Conservation (phyloP, 64 coral and sea anemone genomes). For the Actinia equina region DNA sequence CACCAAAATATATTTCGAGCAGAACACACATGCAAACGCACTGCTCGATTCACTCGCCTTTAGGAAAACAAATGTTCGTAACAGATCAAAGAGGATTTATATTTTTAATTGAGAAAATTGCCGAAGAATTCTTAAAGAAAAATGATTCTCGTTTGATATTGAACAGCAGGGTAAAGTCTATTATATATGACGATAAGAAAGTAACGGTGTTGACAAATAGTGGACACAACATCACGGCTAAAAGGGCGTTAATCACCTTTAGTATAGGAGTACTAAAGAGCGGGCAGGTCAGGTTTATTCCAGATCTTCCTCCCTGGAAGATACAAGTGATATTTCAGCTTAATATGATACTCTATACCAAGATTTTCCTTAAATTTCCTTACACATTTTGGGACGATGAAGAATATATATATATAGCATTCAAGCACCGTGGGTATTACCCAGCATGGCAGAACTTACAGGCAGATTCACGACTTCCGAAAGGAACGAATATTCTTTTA, state of each 20-base stretch:
- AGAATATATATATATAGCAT: constrained; percentile 72
- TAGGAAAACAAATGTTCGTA: constrained; percentile 61
- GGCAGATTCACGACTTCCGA: constrained; percentile 44
- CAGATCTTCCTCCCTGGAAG: constrained; percentile 50
- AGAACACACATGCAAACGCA: constrained; percentile 34
- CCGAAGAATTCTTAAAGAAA: constrained; percentile 40
- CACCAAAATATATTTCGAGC: constrained; percentile 54
- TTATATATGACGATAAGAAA: constrained; percentile 32
- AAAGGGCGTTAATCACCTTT: constrained; percentile 64
- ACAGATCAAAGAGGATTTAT: constrained; percentile 61
- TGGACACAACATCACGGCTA: constrained; percentile 41
- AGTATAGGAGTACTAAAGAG: constrained; percentile 81
- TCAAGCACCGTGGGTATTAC: constrained; percentile 60
- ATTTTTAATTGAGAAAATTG: constrained; percentile 47
- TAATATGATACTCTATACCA: constrained; percentile 73
- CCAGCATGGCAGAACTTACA: constrained; percentile 70
- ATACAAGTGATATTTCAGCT: constrained; percentile 68
- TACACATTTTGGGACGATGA: constrained; percentile 69
- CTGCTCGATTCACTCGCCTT: constrained; percentile 31
- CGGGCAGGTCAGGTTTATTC: constrained; percentile 29
- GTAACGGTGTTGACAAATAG: constrained; percentile 42
- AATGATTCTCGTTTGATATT: constrained; percentile 44
- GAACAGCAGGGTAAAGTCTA: constrained; percentile 48
- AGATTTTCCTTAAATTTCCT: constrained; percentile 82
- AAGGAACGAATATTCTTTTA: constrained; percentile 67